Conservation (phyloP, 2,113 vertebrate species). For the Erinaceus europaeus region DNA sequence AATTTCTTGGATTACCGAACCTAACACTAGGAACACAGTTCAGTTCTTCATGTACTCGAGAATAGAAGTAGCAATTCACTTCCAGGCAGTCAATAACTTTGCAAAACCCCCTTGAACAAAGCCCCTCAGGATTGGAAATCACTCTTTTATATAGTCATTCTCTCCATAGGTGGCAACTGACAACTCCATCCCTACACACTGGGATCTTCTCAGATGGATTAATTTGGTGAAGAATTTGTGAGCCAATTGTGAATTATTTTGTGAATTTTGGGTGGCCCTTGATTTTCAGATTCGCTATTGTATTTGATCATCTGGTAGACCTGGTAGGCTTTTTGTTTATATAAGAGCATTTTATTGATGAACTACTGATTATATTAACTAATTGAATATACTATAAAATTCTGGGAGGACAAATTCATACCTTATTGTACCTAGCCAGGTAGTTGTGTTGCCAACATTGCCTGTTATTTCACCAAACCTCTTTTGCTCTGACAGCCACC, state of each 20-base stretch:
- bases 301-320: too few species aligned
- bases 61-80: slow-evolving; percentile 1
- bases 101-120: neutral
- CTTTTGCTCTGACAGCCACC: too few species aligned
- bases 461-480: too few species aligned
- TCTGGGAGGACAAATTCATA: too few species aligned
- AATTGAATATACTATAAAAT: too few species aligned
- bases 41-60: neutral
- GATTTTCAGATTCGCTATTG: too few species aligned
- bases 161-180: neutral
- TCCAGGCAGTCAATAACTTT: neutral
- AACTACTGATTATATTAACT: too few species aligned
- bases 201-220: neutral
- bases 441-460: too few species aligned
- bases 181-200: neutral
- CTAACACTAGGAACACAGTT: neutral
- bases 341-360: too few species aligned
- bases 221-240: neutral
- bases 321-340: too few species aligned
- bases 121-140: slow-evolving; percentile 3
- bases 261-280: neutral
- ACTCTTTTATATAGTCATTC: neutral
- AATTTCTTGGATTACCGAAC: too few species aligned
- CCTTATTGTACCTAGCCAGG: too few species aligned
- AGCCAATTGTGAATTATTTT: neutral